Conservation (phyloP, 30 jellyfish, hydroid and myxozoan genomes). For the Chironex yamaguchii region DNA sequence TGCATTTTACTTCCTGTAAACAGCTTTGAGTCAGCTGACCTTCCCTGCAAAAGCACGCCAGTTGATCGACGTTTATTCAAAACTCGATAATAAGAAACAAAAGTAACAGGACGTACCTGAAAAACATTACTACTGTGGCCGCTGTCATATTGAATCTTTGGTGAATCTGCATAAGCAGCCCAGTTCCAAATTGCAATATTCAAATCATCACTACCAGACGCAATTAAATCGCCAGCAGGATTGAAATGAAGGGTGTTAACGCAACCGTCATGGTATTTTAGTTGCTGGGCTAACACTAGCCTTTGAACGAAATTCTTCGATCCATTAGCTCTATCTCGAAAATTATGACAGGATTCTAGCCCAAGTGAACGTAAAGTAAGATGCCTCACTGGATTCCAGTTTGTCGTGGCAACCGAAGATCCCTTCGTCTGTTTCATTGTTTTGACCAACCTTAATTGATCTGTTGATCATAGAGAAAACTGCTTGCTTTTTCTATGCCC, state of each 20-base stretch:
- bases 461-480: too few relatives aligned
- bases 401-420: too few relatives aligned
- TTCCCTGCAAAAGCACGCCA: too few relatives aligned
- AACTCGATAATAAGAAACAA: too few relatives aligned
- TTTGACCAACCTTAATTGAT: too few relatives aligned
- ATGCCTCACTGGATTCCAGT: constrained; percentile 53
- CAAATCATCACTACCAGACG: constrained; percentile 94
- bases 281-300: constrained; percentile 44
- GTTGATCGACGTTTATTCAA: too few relatives aligned
- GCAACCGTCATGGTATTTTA: constrained; percentile 90
- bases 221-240: constrained; percentile 83
- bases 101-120: constrained; percentile 88
- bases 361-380: constrained; percentile 55
- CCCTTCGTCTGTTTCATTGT: too few relatives aligned
- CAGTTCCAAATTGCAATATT: constrained; percentile 93
- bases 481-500: too few relatives aligned
- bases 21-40: too few relatives aligned
- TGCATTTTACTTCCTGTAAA: too few relatives aligned
- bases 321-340: constrained; percentile 68
- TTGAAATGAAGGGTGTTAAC: constrained; percentile 87
- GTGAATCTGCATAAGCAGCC: constrained; percentile 66
- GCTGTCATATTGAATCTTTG: constrained; percentile 80
- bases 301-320: constrained; percentile 71
- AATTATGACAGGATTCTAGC: constrained; percentile 6
- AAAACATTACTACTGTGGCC: constrained; percentile 96